Evolutionary conservation across 2,888 invertebrate species (phyloP), one percentile per base, ranked within the genome.

Genomic region (Argyresthia goedartella): DNA sequence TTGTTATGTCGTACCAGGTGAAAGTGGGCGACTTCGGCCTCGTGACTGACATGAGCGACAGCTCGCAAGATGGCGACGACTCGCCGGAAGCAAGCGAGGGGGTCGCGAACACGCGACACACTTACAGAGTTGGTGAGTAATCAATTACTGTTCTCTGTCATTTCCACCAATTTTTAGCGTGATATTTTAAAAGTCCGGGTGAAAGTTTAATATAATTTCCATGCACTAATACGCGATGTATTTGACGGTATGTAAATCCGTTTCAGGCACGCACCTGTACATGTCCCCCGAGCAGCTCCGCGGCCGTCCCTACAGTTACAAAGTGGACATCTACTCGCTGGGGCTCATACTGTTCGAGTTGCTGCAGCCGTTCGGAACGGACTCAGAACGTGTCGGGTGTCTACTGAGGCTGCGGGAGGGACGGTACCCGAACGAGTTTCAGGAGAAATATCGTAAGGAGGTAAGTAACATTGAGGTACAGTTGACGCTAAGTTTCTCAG

Each of bases 1-100:
- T 25, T 25, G 2, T 2, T 25, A 6, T 25, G n/a, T 36, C n/a
- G 1, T 13, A 1, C 11, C 1, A 72, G 2, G 92, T 99, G 8
- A 99, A 99, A 88, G 95, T 99, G 52, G 99, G 99, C 0, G 99
- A 99, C 84, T 99, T 99, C 82, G 99, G 99, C 0, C 89, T 99
- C n/a, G 99, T 96, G 10, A 98, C 98, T 4, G 92, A 94, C 16
- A 93, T 95, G 89, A 66, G 61, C 0, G 86, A 86, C 39, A 67
- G 65, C 14, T 69, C 77, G 0, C 68, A 66, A 11, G 78, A 75
- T 14, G 69, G 69, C 0, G 74, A 70, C 15, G 59, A 61, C 0
- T 59, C 71, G 0, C 33, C 43, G 2, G 62, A 65, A 0, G 59
- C 62, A 0, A 53, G 66, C 1, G 73, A 81, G 4, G 25, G 25